Evolutionary conservation across 1,140 invertebrate genomes (phyloP).

Genomic region (Ridgeia piscesae): DNA sequence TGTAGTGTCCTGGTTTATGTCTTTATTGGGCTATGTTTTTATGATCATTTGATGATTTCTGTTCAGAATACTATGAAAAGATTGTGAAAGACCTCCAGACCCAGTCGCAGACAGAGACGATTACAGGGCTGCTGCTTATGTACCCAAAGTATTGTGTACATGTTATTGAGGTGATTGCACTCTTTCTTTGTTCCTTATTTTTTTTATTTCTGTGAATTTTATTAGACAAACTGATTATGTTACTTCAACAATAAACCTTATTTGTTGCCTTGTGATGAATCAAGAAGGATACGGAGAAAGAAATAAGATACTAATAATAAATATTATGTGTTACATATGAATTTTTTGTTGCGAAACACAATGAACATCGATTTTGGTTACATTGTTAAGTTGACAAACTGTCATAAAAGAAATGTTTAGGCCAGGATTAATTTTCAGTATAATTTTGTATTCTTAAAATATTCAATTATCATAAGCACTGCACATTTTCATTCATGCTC

Average conservation of each 20-base stretch:
- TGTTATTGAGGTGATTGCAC: constrained; percentile 44
- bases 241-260: too few relatives aligned
- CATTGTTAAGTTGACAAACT: too few relatives aligned
- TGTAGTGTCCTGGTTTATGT: background rate
- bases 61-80: constrained; percentile 47
- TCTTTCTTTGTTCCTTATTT: background rate
- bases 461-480: too few relatives aligned
- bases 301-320: background rate
- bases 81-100: constrained; percentile 44
- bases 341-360: background rate
- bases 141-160: constrained; percentile 50
- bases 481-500: too few relatives aligned
- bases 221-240: background rate
- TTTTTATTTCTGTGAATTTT: background rate
- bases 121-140: constrained; percentile 47
- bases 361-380: too few relatives aligned
- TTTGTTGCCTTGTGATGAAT: too few relatives aligned
- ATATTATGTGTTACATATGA: background rate
- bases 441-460: too few relatives aligned
- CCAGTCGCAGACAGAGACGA: constrained; percentile 42
- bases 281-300: too few relatives aligned
- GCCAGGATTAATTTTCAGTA: too few relatives aligned
- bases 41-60: constrained; percentile 8
- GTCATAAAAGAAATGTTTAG: too few relatives aligned
- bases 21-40: background rate